Evolutionary conservation across 2,113 vertebrate genomes (phyloP).

Genomic region (Ovibos moschatus): DNA sequence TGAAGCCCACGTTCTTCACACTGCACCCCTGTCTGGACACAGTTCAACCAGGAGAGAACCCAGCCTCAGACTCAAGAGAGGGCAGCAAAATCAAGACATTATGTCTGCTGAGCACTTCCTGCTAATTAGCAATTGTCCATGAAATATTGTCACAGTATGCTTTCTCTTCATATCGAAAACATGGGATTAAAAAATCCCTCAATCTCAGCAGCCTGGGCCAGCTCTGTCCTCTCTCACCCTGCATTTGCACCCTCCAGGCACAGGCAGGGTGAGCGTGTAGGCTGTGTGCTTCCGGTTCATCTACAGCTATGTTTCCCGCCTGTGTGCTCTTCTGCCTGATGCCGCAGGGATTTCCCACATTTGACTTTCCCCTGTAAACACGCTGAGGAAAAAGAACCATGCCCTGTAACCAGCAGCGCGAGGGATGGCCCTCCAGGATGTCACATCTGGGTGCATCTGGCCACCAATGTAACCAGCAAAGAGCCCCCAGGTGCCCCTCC

Average conservation of each 20-base stretch:
- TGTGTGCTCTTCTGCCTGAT: accelerated
- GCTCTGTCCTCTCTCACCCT: background rate
- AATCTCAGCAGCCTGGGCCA: background rate
- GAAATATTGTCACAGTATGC: accelerated
- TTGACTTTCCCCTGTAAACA: background rate
- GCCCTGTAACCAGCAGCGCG: accelerated
- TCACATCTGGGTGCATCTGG: accelerated
- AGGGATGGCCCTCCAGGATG: accelerated
- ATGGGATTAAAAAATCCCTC: background rate
- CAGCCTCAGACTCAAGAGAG: no score
- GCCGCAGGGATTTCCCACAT: background rate
- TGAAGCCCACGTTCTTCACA: accelerated
- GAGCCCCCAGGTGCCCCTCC: accelerated
- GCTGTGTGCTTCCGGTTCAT: background rate
- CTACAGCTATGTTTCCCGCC: background rate
- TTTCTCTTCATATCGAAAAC: background rate
- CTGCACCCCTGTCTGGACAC: background rate
- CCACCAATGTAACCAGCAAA: background rate
- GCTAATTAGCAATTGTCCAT: no score
- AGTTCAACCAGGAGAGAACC: background rate
- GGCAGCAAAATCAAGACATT: accelerated
- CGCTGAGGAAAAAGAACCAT: background rate
- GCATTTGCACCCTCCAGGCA: background rate
- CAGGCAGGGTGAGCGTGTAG: accelerated
- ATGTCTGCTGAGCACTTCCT: background rate